A percentile compares a stretch with the other conserved stretches of the same genome.
Evolutionary conservation across 2,113 vertebrate genomes (phyloP).

Genomic region (Anser brachyrhynchus): DNA sequence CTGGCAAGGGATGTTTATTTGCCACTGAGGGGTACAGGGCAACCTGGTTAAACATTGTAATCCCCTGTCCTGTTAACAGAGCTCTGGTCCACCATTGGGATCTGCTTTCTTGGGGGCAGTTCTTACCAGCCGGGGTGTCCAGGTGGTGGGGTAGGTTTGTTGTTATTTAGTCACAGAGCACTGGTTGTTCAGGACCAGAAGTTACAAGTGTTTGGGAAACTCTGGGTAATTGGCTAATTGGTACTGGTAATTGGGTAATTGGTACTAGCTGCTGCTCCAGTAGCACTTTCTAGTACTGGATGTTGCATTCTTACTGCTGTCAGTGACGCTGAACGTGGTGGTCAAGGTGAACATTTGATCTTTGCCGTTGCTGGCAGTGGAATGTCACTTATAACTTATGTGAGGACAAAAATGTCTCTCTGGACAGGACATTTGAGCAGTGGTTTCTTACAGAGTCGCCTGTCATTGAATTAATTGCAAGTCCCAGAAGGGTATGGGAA

Average conservation of each 20-base stretch:
- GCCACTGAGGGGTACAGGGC: accelerated
- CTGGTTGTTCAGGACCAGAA: background rate
- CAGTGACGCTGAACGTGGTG: background rate
- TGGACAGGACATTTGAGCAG: background rate
- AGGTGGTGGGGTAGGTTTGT: background rate
- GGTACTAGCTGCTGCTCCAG: background rate
- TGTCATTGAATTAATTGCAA: background rate
- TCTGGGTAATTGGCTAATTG: background rate
- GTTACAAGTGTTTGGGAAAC: background rate
- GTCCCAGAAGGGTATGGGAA: background rate
- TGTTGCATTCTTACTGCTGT: background rate
- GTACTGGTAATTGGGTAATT: too few species aligned
- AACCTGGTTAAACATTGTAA: background rate
- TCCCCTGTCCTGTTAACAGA: background rate
- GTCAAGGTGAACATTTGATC: background rate
- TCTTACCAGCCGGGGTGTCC: background rate
- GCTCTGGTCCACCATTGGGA: background rate
- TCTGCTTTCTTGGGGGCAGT: background rate
- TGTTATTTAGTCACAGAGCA: background rate
- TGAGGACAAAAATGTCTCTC: background rate
- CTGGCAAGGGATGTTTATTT: background rate
- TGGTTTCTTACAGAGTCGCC: background rate
- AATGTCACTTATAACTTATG: background rate
- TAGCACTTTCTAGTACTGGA: background rate
- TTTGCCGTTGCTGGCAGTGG: background rate